Percentiles rank a stretch among this genome's conserved stretches.
Evolutionary conservation across 2,113 vertebrate genomes (phyloP).

Genomic region (Bubo blakistoni): DNA sequence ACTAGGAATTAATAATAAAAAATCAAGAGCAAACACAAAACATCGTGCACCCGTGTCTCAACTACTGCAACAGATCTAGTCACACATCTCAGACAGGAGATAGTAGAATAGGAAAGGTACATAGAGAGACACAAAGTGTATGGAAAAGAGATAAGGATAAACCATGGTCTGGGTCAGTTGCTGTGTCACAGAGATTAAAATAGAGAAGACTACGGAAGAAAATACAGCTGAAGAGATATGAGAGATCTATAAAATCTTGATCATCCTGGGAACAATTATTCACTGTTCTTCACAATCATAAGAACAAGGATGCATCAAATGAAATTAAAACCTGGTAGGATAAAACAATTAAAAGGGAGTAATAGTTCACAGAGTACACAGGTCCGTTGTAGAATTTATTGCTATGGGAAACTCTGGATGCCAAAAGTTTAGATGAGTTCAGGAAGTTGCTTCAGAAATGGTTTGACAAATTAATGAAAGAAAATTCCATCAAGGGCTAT

Average conservation of each 20-base stretch:
- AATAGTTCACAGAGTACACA: background rate
- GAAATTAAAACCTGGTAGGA: background rate
- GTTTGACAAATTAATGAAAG: background rate
- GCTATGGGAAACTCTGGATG: background rate
- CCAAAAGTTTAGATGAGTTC: background rate
- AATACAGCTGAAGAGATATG: background rate
- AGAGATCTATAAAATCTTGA: background rate
- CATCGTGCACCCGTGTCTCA: background rate
- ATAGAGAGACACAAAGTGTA: background rate
- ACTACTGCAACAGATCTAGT: background rate
- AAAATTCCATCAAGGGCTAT: background rate
- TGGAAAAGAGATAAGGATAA: background rate
- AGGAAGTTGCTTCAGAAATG: background rate
- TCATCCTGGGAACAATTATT: background rate
- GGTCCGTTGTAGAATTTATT: background rate
- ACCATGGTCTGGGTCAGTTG: background rate
- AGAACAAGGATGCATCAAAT: background rate
- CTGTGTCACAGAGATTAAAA: background rate
- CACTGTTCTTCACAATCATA: background rate
- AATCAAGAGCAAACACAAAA: background rate
- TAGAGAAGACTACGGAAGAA: background rate
- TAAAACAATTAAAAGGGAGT: background rate
- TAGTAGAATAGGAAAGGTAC: background rate
- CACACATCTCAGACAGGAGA: background rate
- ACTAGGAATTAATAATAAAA: background rate